Evolutionary conservation across 1,140 invertebrate species (phyloP), one percentile per base, ranked within the genome.

Genomic region (Leptinotarsa defecta): DNA sequence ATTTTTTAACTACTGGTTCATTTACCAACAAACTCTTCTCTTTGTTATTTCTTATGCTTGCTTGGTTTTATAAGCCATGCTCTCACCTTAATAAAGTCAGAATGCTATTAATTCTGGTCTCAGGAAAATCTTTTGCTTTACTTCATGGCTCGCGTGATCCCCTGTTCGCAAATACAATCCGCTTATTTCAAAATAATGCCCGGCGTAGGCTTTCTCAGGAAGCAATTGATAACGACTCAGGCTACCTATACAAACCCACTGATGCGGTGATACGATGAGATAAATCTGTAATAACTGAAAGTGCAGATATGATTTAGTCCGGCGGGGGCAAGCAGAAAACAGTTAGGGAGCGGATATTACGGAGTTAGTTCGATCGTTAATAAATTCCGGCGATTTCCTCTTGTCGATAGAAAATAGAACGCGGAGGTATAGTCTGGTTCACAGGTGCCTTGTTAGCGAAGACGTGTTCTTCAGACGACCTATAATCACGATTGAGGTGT

Each of bases 341-440:
- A 73, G 61, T 65, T 65, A 73, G 71, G 62, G 71, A 76, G 17
- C 74, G 77, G 71, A 69, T 63, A 72, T 76, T 57, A 68, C 49
- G 49, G 43, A 20, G 63, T 74, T 63, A 57, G 48, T 43, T 65
- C 67, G 24, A 72, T 64, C 71, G 77, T 73, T 77, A 76, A 78
- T 77, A 79, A 71, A 77, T 79, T 77, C 73, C 68, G 62, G 73
- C 68, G 62, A 77, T 77, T 76, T 76, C 77, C 71, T 72, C 64
- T 77, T 69, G 72, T 65, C 27, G 64, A 65, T 65, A 65, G 64
- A 65, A 65, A 65, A 65, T 65, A 15, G 27, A 13, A 15, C 17
- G 20, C 27, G 20, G 52, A 57, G 65, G 65, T 68, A 52, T 11
- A 43, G 34, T 11, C 34, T 43, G 34, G 34, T 43, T 43, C 4